Base-by-base conservation (phyloP, 1,140 invertebrate species). In the Drosophila seguyi region DNA sequence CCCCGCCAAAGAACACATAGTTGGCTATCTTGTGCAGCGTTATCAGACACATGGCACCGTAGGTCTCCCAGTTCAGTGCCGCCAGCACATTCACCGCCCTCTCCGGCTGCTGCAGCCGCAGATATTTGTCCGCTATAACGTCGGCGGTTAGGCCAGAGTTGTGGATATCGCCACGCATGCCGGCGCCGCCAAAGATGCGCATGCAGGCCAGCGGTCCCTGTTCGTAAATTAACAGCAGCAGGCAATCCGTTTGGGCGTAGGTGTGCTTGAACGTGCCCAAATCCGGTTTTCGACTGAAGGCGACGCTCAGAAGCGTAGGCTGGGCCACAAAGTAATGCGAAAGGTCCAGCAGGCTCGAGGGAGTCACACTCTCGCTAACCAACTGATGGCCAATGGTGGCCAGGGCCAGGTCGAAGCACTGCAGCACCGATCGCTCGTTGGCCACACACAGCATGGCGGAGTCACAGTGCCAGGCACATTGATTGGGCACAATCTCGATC, bases 341-440 rank as follows among this genome's bases (percentile, higher is more conserved):
- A 16, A 97, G 91, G 80, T 96, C 96, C 7, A 97, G 82, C 63
- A 96, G 93, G 81, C 93, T 94, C 2, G 94, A 92, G 29, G 95
- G 94, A 29, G 93, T 94, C 10, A 94, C 93, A 83, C 96, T 96
- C 92, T 97, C 96, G 59, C 93, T 94, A 22, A 95, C 91, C 57
- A 96, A 92, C 88, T 97, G 96, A 81, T 95, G 94, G 80, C 94
- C 95, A 50, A 97, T 93, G 55, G 94, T 94, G 22, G 94, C 94
- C 56, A 97, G 93, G 20, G 96, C 95, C 67, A 95, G 93, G 83
- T 97, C 96, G 92, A 96, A 97, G 91, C 96, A 96, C 93, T 97
- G 96, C 57, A 97, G 93, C 80, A 97, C 95, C 8, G 96, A 95
- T 72, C 94, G 93, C 71, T 96, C 95, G 92, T 97, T 97, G 13